Base-by-base conservation (phyloP, 1,140 invertebrate species). In the Cyclina sinensis region DNA sequence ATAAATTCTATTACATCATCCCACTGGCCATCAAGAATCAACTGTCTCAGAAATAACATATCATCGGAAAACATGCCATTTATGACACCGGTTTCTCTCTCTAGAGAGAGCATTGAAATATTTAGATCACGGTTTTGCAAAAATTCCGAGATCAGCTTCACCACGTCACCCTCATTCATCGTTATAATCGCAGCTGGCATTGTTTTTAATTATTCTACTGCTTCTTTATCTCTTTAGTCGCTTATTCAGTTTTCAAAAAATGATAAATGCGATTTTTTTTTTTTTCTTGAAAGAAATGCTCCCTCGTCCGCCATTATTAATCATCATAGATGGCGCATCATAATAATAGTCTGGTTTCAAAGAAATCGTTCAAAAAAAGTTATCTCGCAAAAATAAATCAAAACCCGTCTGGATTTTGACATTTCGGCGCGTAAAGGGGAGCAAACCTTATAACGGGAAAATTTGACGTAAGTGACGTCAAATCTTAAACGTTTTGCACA, bases 11-110 rank as follows among this genome's bases (percentile, higher is more conserved):
- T 96, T 0, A 98, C 98, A 95, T 99, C 98, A 95, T 99, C 99
- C 99, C 99, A 99, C 96, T 99, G 98, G 35, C 99, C 99, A 95
- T 99, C 99, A 16, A 99, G 96, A 90, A 99, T 99, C 16, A 99
- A 93, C 91, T 96, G 98, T 18, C 99, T 96, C 4, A 99, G 96
- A 94, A 99, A 99, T 0, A 99, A 96, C 0, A 99, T 97, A 95
- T 99, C 99, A 95, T 99, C 98, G 96, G 96, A 97, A 97, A 96
- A 98, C 96, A 93, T 97, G 30, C 97, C 98, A 96, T 99, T 99
- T 93, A 99, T 99, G 30, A 99, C 97, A 18, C 99, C 99, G 0
- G 98, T 98, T 96, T 99, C 99, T 32, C 98, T 91, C 96, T 99
- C 99, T 65, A 99, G 94, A 14, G 98, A 98, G 46, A 99, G 96